phyloP scores from a whole-genome alignment of 2,113 vertebrate species.

The Orientallactaga bullata region DNA sequence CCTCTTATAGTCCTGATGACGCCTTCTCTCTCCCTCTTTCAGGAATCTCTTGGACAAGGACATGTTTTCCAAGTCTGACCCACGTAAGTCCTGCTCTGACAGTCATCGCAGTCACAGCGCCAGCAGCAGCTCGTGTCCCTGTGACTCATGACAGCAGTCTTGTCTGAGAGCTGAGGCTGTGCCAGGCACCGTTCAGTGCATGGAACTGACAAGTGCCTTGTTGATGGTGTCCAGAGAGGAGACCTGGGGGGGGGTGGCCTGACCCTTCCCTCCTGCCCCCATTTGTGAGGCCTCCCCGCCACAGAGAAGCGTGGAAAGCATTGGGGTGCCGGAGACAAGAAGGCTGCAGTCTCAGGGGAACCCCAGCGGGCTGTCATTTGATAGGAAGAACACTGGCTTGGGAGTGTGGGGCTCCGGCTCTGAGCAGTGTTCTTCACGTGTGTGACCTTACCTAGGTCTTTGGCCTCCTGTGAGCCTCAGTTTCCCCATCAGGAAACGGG shows the following conservation, averaged over 20 bases:
- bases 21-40: slow-evolving; percentile 64
- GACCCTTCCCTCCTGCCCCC: neutral
- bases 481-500: neutral
- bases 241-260: neutral
- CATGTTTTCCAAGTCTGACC: slow-evolving; percentile 98
- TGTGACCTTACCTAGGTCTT: neutral
- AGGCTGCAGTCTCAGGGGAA: neutral
- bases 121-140: rapidly evolving
- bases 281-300: neutral
- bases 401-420: neutral
- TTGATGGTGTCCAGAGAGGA: neutral
- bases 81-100: slow-evolving; percentile 90
- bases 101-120: neutral
- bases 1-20: neutral
- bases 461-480: neutral
- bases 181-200: rapidly evolving
- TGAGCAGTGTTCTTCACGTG: neutral
- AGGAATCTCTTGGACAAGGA: slow-evolving; percentile 97
- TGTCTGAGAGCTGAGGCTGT: rapidly evolving
- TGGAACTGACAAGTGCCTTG: neutral
- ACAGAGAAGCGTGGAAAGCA: rapidly evolving
- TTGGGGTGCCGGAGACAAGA: neutral
- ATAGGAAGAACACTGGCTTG: neutral
- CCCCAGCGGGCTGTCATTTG: neutral
- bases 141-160: rapidly evolving